Conservation (phyloP, 2,797 vertebrate genomes). For the Tarsius wallacei region DNA sequence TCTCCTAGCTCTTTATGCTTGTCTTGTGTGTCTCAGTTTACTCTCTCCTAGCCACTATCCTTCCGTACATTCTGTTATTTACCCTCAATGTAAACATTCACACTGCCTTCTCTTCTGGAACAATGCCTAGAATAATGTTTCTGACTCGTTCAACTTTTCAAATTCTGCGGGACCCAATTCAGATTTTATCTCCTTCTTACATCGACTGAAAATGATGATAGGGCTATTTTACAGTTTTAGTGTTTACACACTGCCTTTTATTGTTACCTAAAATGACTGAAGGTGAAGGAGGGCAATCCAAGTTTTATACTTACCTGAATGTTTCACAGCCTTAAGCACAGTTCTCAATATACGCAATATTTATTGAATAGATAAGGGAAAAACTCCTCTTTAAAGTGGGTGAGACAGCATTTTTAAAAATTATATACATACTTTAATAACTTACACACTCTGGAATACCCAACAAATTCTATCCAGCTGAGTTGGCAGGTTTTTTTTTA, state of each 20-base stretch:
- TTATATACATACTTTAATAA: conserved; percentile 52
- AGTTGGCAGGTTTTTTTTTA: conserved; percentile 46
- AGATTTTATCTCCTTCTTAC: not conserved
- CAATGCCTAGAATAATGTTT: conserved; percentile 14
- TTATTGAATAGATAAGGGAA: conserved; percentile 13
- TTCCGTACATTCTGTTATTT: conserved; percentile 31
- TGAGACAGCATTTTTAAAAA: conserved; percentile 64
- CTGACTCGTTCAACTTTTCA: conserved; percentile 36
- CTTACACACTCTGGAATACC: not conserved
- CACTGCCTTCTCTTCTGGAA: conserved; percentile 29
- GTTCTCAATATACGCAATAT: conserved; percentile 46
- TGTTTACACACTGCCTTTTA: not conserved
- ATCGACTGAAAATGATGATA: conserved; percentile 31
- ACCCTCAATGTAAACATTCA: not conserved
- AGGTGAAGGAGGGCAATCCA: not conserved
- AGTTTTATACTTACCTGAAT: conserved; percentile 46
- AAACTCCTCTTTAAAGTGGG: conserved; percentile 62
- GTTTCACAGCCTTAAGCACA: conserved; percentile 48
- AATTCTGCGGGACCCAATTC: not conserved
- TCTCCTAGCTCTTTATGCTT: not conserved
- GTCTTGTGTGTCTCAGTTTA: not conserved
- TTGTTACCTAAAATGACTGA: not conserved
- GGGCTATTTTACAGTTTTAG: not conserved
- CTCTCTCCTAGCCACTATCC: not conserved
- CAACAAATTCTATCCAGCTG: conserved; percentile 39